Evolutionary conservation across 2,888 invertebrate genomes (phyloP), one percentile per base, ranked within the genome.

Genomic region (Zhuqinia jingwanae): DNA sequence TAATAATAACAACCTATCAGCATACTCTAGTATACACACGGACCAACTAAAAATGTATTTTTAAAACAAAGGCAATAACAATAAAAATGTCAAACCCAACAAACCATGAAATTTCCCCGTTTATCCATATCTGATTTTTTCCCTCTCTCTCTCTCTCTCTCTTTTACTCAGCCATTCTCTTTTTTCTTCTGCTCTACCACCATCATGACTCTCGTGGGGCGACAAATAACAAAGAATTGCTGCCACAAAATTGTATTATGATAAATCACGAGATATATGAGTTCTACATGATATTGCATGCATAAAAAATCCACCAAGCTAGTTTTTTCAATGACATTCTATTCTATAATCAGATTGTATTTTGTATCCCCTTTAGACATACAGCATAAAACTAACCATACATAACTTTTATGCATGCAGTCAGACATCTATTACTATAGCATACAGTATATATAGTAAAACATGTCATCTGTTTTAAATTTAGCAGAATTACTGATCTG

Each of bases 1-100:
- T n/a, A n/a, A n/a, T n/a, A n/a, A n/a, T n/a, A n/a, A n/a, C n/a
- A n/a, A n/a, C n/a, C n/a, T n/a, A n/a, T n/a, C n/a, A n/a, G n/a
- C n/a, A n/a, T 63, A 13, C 47, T 22, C 27, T 22, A n/a, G 73
- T 50, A 73, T 58, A 58, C 76, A 20, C 15, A 75, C 53, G n/a
- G 25, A 50, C 47, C 56, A 84, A 65, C 83, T 76, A 83, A 84
- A 79, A 86, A 86, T 86, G 75, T 86, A 86, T 86, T 86, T 86
- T 86, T 80, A 86, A 86, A 86, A 86, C 86, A 86, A 86, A 86
- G 80, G 86, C 86, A 86, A 86, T 86, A 86, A 81, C 86, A 86
- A 81, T 86, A 80, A 86, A 86, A 80, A 80, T 80, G 86, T 86
- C 86, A 86, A 80, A 80, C 58, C 85, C 85, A 85, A 85, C 85